Evolutionary conservation across 1,140 invertebrate species (phyloP), one percentile per base, ranked within the genome.

Genomic region (Lithobius niger): DNA sequence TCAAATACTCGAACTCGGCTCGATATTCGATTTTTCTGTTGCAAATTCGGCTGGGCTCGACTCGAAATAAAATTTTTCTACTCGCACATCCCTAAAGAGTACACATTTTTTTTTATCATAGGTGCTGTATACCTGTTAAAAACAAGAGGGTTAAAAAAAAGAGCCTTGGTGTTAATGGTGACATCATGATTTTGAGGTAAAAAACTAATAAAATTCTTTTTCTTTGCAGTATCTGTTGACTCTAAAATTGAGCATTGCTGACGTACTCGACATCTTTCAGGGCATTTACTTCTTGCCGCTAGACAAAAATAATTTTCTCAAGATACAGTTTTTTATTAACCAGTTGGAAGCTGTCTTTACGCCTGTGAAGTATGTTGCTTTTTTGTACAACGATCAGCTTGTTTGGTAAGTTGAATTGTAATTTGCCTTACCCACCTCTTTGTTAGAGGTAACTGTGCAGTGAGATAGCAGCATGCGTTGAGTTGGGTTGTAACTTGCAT

Each of bases 231-330:
- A 87, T 70, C 71, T 93, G 50, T 66, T 76, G 45, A 82, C 79
- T 21, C 68, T 88, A 43, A 84, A 82, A 61, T 65, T 92, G 22
- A 73, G 76, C 28, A 76, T 82, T 58, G 80, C 81, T 69, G 88
- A 93, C 71, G 81, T 95, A 59, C 71, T 88, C 55, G 88, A 92
- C 67, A 74, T 93, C 56, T 88, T 91, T 68, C 81, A 82, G 75
- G 90, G 90, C 1, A 81, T 95, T 45, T 85, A 86, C 64, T 95
- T 92, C 70, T 74, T 95, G 61, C 87, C 90, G 3, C 70, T 95
- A 42, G 86, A 92, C 65, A 88, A 88, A 68, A 77, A 81, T 45
- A 84, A 84, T 4, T 95, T 94, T 72, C 77, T 95, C 42, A 79
- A 82, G 66, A 83, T 91, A 3, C 83, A 93, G 57, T 92, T 87